These are phyloP conservation scores for Mylabris phalerata DNA, from an alignment of 1,140 invertebrate species.

Conservation along the genomic window DNA sequence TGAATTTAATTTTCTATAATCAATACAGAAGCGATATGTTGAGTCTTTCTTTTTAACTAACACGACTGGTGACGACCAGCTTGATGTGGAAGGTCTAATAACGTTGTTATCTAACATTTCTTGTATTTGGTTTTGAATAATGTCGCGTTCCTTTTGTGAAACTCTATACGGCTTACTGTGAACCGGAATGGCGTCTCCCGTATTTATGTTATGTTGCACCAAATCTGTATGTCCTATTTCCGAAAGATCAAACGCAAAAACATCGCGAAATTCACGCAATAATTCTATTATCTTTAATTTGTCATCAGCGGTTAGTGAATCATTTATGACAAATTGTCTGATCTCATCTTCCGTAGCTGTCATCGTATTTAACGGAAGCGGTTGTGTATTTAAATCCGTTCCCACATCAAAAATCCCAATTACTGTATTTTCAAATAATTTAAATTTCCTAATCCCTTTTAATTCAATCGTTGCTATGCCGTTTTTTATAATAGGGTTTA, in stretches of 20 bases:
- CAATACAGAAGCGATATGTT: constrained; percentile 4
- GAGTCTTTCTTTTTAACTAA: constrained; percentile 5
- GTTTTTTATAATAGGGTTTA: too few relatives aligned
- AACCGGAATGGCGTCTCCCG: constrained; percentile 9
- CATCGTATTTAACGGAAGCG: too few relatives aligned
- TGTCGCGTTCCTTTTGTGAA: constrained; percentile 23
- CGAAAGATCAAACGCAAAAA: not conserved
- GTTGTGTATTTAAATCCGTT: too few relatives aligned
- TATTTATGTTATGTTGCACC: not conserved
- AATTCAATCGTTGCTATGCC: too few relatives aligned
- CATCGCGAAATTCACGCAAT: not conserved
- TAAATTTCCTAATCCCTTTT: too few relatives aligned
- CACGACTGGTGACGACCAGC: constrained; percentile 18
- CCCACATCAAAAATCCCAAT: too few relatives aligned
- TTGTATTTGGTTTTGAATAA: constrained; percentile 21
- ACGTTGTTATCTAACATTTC: constrained; percentile 21
- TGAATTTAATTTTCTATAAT: constrained; percentile 6
- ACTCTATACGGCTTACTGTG: constrained; percentile 25
- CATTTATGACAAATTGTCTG: too few relatives aligned
- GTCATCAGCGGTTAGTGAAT: too few relatives aligned
- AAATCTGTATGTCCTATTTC: not conserved
- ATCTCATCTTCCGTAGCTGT: too few relatives aligned
- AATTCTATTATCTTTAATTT: too few relatives aligned
- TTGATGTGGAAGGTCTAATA: constrained; percentile 3
- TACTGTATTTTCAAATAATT: too few relatives aligned